phyloP scores from a whole-genome alignment of 2,888 invertebrate species.

The Lottia gigantea region DNA sequence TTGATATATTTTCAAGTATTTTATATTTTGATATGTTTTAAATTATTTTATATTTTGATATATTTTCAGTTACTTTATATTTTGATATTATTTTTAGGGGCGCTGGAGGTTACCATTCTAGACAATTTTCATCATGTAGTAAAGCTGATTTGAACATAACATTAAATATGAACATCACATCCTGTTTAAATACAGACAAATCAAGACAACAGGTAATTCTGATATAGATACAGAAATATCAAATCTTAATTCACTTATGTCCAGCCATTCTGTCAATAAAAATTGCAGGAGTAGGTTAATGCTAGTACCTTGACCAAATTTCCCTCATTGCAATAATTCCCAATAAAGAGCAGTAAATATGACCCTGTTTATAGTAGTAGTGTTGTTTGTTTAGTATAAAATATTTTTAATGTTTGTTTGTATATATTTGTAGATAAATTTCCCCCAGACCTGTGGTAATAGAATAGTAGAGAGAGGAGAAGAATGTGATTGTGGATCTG shows the following conservation, averaged over 20 bases:
- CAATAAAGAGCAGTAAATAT: too few relatives aligned
- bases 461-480: constrained; percentile 92
- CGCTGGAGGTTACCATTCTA: constrained; percentile 75
- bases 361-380: too few relatives aligned
- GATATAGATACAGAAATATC: too few relatives aligned
- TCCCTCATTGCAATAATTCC: too few relatives aligned
- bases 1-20: background rate
- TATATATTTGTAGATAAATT: constrained; percentile 50
- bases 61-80: background rate
- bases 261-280: too few relatives aligned
- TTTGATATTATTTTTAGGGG: constrained; percentile 37
- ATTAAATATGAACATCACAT: constrained; percentile 85
- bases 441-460: constrained; percentile 87
- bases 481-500: constrained; percentile 96
- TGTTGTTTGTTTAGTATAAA: too few relatives aligned
- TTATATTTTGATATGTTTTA: background rate
- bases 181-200: constrained; percentile 81
- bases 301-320: too few relatives aligned
- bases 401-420: too few relatives aligned
- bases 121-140: constrained; percentile 97
- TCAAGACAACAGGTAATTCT: background rate
- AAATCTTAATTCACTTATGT: too few relatives aligned
- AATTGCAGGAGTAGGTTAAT: too few relatives aligned
- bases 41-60: background rate
- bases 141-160: constrained; percentile 80